Conservation (phyloP, 53 echinoderm and acorn worm genomes). For the Hippasteria phrygiana region DNA sequence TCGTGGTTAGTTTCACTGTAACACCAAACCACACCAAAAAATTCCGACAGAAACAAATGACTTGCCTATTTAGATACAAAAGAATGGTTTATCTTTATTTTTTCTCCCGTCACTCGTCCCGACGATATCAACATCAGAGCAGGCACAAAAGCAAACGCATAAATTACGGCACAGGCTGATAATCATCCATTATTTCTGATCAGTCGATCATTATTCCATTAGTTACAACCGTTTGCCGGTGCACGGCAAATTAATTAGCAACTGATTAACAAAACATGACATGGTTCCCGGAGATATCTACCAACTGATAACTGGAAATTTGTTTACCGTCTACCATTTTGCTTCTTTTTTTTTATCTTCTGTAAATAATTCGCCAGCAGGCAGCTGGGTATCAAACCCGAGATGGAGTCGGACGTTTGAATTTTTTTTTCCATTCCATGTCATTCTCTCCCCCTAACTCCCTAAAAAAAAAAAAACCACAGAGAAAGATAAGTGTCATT, state of each 20-base stretch:
- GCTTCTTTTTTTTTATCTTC: constrained; percentile 13
- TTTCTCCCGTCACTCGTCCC: not conserved
- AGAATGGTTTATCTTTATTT: not conserved
- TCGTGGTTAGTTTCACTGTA: not conserved
- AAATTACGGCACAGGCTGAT: not conserved
- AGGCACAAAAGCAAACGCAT: not conserved
- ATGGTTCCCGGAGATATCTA: constrained; percentile 5
- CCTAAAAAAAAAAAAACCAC: too few relatives aligned
- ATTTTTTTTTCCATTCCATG: not conserved
- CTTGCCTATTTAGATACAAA: not conserved
- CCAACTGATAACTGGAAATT: not conserved
- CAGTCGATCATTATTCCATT: not conserved
- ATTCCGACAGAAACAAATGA: not conserved
- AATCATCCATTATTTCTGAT: not conserved
- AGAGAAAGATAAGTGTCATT: constrained; percentile 22
- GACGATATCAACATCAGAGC: not conserved
- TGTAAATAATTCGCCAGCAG: constrained; percentile 11
- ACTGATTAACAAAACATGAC: constrained; percentile 14
- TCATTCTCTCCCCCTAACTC: not conserved
- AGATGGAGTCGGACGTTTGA: not conserved
- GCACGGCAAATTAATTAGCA: constrained; percentile 19
- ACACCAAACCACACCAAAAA: not conserved
- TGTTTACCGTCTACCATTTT: not conserved
- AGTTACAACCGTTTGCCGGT: not conserved
- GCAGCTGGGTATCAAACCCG: constrained; percentile 16